Evolutionary conservation across 2,797 vertebrate species (phyloP).

Genomic region (Lindbergichthys nudifrons): DNA sequence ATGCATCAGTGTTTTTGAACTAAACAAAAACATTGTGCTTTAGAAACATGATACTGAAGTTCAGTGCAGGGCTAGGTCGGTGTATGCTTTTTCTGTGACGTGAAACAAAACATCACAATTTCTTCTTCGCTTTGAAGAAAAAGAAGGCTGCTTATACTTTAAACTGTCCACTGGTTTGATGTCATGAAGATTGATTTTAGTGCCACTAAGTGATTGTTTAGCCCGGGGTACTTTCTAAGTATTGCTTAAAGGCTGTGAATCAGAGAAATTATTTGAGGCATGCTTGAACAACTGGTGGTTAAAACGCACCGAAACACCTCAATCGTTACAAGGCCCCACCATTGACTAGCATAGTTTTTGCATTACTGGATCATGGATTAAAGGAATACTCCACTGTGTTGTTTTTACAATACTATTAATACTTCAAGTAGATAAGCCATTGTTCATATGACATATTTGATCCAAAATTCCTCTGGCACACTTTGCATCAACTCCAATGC

Average conservation of each 20-base stretch:
- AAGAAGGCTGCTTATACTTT: neutral
- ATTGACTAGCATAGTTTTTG: slow-evolving; percentile 73
- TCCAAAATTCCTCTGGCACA: neutral
- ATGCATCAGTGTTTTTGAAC: slow-evolving; percentile 19
- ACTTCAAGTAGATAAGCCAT: neutral
- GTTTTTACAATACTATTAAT: neutral
- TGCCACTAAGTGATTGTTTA: slow-evolving; percentile 36
- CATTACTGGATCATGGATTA: slow-evolving; percentile 74
- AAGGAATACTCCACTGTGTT: slow-evolving; percentile 62
- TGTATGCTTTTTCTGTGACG: slow-evolving; percentile 7
- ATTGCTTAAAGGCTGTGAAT: slow-evolving; percentile 73
- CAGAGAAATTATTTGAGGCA: slow-evolving; percentile 53
- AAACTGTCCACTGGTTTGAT: slow-evolving; percentile 12
- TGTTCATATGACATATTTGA: neutral
- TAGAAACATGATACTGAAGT: slow-evolving; percentile 13
- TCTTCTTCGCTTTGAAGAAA: slow-evolving; percentile 9
- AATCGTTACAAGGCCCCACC: slow-evolving; percentile 61
- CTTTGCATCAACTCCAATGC: neutral
- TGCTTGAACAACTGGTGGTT: slow-evolving; percentile 57
- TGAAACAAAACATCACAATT: slow-evolving; percentile 3
- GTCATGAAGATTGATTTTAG: slow-evolving; percentile 25
- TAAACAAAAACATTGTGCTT: slow-evolving; percentile 47
- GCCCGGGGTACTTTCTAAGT: slow-evolving; percentile 38
- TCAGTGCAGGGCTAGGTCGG: slow-evolving; percentile 24
- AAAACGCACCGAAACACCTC: slow-evolving; percentile 42